Evolutionary conservation across 2,797 vertebrate species (phyloP), one percentile per base, ranked within the genome.

Genomic region (Picus viridis): DNA sequence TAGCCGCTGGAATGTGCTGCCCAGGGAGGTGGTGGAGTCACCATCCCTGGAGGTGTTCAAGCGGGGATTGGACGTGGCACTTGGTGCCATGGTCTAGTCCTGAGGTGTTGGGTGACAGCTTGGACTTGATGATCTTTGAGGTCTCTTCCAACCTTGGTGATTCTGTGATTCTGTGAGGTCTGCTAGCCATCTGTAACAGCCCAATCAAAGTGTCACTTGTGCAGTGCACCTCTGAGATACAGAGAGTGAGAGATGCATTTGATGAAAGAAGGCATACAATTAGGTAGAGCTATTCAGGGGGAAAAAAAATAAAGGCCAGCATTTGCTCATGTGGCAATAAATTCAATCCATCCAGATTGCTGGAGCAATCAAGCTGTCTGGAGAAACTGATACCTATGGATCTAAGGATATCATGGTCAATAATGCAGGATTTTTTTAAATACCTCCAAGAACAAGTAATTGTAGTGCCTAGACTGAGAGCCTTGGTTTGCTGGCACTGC

Each of bases 381-480:
- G 45, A 87, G n/a, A 88, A 92, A 87, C 24, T 1, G 2, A 26
- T 84, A 90, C 26, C 10, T 68, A 61, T 0, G 0, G 58, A 83
- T 65, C 12, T 68, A 61, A 0, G 0, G 58, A 80, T 68, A 72
- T 23, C 36, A 58, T 5, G 19, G 76, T 83, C 53, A 54, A 32
- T 88, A 92, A 83, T 41, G 39, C 47, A 88, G 20, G 41, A 70
- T 81, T 83, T 30, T 90, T 90, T 77, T 85, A 89, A 86, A 81
- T 76, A 57, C 20, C 17, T 93, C 29, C 29, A 41, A 84, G 57
- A 93, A 43, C 6, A 76, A 70, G n/a, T 73, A 61, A 71, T 67
- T 58, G 72, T 13, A 76, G 75, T 61, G 58, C 26, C 61, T 62
- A 16, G 14, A 63, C 6, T 22, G 59, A 72, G n/a, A n/a, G 41